Percentiles rank a stretch among this genome's conserved stretches.
These are phyloP conservation scores for Dicrostonyx torquatus DNA, from an alignment of 2,797 vertebrate genomes.

Conservation along the genomic window DNA sequence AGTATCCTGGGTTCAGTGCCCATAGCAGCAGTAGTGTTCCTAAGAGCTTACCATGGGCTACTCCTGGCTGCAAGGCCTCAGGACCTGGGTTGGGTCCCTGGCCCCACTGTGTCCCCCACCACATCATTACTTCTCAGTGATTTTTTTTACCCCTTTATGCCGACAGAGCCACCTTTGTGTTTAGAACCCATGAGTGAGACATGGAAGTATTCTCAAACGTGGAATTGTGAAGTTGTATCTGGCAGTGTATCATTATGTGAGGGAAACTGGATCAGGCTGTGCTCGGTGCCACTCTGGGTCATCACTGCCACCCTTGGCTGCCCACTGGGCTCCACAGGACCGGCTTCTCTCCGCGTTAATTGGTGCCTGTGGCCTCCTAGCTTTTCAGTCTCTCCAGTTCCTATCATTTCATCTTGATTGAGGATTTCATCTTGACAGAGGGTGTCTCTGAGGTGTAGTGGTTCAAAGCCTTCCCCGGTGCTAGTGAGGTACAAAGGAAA, in stretches of 20 bases:
- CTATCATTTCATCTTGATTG: neutral
- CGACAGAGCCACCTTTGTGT: neutral
- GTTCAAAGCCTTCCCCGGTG: neutral
- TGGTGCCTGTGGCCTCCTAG: neutral
- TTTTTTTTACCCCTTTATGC: constrained; percentile 7
- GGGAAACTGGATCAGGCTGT: neutral
- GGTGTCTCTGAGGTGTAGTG: neutral
- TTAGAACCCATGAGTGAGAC: neutral
- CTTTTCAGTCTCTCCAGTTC: neutral
- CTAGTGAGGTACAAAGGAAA: no score
- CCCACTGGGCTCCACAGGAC: neutral
- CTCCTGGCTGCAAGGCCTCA: neutral
- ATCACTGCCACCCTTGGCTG: neutral
- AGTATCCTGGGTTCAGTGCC: no score
- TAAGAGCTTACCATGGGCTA: no score
- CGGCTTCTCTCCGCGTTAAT: neutral
- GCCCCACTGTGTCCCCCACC: neutral
- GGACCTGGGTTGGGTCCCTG: neutral
- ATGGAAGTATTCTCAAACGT: neutral
- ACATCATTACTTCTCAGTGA: neutral
- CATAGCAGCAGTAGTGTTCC: neutral
- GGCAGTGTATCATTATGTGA: neutral
- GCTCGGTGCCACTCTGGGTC: neutral
- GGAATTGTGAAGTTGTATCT: neutral
- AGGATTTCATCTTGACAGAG: neutral